Percentiles rank a stretch among this genome's conserved stretches.
Conservation (phyloP, 1,140 invertebrate species). For the Temnothorax longispinosus region DNA sequence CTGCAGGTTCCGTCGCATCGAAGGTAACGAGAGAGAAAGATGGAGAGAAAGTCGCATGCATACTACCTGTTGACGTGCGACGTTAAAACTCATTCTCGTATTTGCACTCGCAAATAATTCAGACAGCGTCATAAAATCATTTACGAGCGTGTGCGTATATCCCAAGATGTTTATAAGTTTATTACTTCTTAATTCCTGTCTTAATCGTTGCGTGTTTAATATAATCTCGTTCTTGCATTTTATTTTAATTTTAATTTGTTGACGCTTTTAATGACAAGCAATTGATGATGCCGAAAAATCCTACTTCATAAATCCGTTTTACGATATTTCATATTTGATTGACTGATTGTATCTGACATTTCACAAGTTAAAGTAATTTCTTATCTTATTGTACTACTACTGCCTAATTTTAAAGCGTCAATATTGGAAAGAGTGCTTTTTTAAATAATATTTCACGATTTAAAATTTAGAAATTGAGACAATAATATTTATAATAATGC, state of each 20-base stretch:
- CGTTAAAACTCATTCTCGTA: conserved; percentile 57
- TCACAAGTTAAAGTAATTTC: not conserved
- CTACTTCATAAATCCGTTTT: not conserved
- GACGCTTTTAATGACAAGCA: not conserved
- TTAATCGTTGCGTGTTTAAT: not conserved
- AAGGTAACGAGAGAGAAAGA: conserved; percentile 87
- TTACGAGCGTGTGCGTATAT: not conserved
- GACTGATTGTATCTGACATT: not conserved
- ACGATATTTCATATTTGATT: not conserved
- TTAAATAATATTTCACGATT: not conserved
- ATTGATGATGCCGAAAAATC: not conserved
- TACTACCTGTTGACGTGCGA: conserved; percentile 38
- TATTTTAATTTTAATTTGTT: not conserved
- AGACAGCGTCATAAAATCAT: conserved; percentile 15
- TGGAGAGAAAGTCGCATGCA: not conserved
- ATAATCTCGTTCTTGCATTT: not conserved
- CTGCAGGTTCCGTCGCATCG: conserved; percentile 95
- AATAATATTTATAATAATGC: not conserved
- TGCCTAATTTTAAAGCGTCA: not conserved
- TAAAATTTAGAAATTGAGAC: not conserved
- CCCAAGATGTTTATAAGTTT: not conserved
- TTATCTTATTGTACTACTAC: not conserved
- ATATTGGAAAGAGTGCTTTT: not conserved
- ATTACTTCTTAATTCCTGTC: conserved; percentile 8
- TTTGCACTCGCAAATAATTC: conserved; percentile 33